Evolutionary conservation across 1,140 invertebrate genomes (phyloP).

Genomic region (Brachionus paranguensis): DNA sequence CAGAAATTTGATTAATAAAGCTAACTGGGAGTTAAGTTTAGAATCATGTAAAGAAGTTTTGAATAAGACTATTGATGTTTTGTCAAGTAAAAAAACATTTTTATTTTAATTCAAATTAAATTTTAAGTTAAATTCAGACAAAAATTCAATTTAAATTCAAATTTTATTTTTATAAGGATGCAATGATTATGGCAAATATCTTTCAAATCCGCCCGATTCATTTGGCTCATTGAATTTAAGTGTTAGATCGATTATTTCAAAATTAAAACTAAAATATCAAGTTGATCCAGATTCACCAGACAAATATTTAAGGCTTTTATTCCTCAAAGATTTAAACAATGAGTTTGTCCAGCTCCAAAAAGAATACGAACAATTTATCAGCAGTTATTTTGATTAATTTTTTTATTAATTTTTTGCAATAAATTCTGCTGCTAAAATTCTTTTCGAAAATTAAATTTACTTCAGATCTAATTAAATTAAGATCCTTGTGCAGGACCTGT

Average conservation of each 20-base stretch:
- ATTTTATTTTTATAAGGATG: background rate
- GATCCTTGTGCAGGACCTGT: too few relatives aligned
- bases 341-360: constrained; percentile 31
- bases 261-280: constrained; percentile 38
- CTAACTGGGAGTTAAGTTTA: constrained; percentile 1
- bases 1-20: constrained; percentile 18
- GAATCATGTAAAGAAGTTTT: constrained; percentile 30
- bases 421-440: too few relatives aligned
- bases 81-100: background rate
- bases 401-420: background rate
- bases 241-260: background rate
- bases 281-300: background rate
- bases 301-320: constrained; percentile 17
- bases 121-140: too few relatives aligned
- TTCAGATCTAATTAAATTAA: too few relatives aligned
- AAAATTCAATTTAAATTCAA: too few relatives aligned
- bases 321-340: constrained; percentile 22
- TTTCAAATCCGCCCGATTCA: background rate
- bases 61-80: background rate
- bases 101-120: background rate
- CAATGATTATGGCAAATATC: constrained; percentile 11
- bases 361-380: constrained; percentile 12
- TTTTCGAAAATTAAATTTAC: too few relatives aligned
- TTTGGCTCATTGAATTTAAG: constrained; percentile 28
- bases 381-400: background rate